Evolutionary conservation across 2,113 vertebrate genomes (phyloP).

Genomic region (Corapipo altera): DNA sequence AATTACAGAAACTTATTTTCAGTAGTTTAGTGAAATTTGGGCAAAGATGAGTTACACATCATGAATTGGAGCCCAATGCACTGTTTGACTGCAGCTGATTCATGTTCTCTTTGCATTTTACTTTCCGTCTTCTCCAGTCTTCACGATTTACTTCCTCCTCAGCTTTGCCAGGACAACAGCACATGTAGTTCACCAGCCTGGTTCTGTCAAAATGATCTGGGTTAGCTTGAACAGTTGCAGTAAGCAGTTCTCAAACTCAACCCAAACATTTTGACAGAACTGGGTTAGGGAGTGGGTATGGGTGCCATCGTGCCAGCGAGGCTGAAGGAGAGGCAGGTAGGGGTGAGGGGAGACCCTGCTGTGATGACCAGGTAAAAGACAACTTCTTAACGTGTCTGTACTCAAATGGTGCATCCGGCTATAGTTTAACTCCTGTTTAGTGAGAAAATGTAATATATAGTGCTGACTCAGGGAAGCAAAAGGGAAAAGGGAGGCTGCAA

Average conservation of each 20-base stretch:
- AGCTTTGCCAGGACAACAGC: neutral
- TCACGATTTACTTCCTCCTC: neutral
- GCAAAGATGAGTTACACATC: neutral
- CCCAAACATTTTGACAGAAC: slow-evolving; percentile 17
- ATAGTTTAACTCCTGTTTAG: neutral
- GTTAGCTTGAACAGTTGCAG: slow-evolving; percentile 13
- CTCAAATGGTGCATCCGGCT: neutral
- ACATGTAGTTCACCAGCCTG: slow-evolving; percentile 15
- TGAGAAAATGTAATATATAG: neutral
- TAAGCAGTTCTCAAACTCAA: neutral
- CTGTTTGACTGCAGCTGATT: neutral
- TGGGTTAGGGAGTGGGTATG: neutral
- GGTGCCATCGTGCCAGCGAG: neutral
- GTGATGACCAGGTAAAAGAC: neutral
- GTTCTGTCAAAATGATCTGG: slow-evolving; percentile 54
- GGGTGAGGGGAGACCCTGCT: neutral
- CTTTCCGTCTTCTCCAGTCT: neutral
- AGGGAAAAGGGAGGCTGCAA: neutral
- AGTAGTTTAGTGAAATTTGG: neutral
- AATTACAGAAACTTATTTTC: neutral
- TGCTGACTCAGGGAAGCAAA: neutral
- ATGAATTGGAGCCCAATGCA: neutral
- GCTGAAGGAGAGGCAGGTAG: neutral
- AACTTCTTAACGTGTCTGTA: neutral
- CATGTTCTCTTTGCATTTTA: neutral